Conservation (phyloP, 2,888 invertebrate genomes). For the Phymatocera aterrima region DNA sequence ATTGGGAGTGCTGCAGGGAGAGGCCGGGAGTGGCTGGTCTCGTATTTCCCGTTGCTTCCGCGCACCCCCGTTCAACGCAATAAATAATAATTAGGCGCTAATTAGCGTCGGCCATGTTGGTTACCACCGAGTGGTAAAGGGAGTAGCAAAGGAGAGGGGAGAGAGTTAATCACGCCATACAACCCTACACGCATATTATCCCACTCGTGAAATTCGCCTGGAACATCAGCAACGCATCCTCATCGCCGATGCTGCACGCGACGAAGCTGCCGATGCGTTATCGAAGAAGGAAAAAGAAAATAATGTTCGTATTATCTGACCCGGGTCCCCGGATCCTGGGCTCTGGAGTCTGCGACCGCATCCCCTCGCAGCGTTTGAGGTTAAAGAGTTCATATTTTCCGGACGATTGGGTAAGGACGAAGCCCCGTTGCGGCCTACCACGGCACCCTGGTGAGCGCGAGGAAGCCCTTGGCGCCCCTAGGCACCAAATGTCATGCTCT, state of each 20-base stretch:
- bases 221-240: background rate
- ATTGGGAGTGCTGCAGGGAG: slow-evolving; percentile 42
- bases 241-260: background rate
- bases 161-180: slow-evolving; percentile 22
- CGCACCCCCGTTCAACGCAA: slow-evolving; percentile 65
- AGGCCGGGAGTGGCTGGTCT: slow-evolving; percentile 49
- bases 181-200: background rate
- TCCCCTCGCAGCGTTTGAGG: slow-evolving; percentile 2
- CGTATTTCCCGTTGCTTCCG: slow-evolving; percentile 53
- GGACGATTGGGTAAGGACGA: slow-evolving; percentile 38
- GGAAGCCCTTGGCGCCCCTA: slow-evolving; percentile 21
- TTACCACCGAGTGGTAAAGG: slow-evolving; percentile 51
- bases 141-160: slow-evolving; percentile 43
- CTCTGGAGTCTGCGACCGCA: background rate
- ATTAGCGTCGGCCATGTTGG: slow-evolving; percentile 70
- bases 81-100: slow-evolving; percentile 73
- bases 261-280: background rate
- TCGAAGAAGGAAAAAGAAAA: background rate
- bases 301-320: background rate
- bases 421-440: slow-evolving; percentile 14
- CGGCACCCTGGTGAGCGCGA: slow-evolving; percentile 21
- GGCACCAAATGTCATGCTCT: slow-evolving; percentile 46
- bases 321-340: background rate
- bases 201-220: background rate
- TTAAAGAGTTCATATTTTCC: slow-evolving; percentile 45